A percentile compares a stretch with the other conserved stretches of the same genome.
phyloP scores from a whole-genome alignment of 2,888 invertebrate genomes.

The Heteropelma amictum region DNA sequence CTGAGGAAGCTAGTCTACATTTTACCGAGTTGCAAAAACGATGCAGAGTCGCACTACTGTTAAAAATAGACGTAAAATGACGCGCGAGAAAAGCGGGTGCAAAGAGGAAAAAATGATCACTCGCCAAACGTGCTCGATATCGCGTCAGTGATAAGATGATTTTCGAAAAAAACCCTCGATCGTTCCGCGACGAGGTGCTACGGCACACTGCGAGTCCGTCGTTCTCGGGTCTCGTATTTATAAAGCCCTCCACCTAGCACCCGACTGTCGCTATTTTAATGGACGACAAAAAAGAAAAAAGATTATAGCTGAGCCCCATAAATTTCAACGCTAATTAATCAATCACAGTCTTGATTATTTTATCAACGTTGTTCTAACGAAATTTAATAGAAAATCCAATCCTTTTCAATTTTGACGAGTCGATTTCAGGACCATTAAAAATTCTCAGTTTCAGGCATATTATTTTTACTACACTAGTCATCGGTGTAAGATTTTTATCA shows the following conservation, averaged over 20 bases:
- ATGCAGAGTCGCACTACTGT: too few species aligned
- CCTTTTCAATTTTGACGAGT: too few species aligned
- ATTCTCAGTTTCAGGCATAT: too few species aligned
- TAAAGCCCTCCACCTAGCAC: slow-evolving; percentile 62
- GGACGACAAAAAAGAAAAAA: slow-evolving; percentile 54
- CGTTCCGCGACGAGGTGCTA: slow-evolving; percentile 57
- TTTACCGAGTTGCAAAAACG: too few species aligned
- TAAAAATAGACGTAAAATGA: too few species aligned
- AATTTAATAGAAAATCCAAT: not conserved
- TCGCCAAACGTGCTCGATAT: slow-evolving; percentile 10
- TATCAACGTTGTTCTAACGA: slow-evolving; percentile 1
- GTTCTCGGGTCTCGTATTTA: slow-evolving; percentile 70
- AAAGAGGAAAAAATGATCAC: slow-evolving; percentile 11
- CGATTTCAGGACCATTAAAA: too few species aligned
- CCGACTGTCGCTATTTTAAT: slow-evolving; percentile 56
- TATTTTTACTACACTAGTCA: too few species aligned
- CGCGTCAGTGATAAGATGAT: slow-evolving; percentile 29
- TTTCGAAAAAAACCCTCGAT: slow-evolving; percentile 53
- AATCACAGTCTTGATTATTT: slow-evolving; percentile 16
- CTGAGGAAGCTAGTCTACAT: too few species aligned
- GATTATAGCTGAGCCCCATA: slow-evolving; percentile 1
- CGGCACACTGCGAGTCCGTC: slow-evolving; percentile 66
- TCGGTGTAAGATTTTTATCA: too few species aligned
- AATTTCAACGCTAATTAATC: slow-evolving; percentile 28
- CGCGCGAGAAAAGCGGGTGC: not conserved